Evolutionary conservation across 1,140 invertebrate genomes (phyloP).

Genomic region (Asobara japonica): DNA sequence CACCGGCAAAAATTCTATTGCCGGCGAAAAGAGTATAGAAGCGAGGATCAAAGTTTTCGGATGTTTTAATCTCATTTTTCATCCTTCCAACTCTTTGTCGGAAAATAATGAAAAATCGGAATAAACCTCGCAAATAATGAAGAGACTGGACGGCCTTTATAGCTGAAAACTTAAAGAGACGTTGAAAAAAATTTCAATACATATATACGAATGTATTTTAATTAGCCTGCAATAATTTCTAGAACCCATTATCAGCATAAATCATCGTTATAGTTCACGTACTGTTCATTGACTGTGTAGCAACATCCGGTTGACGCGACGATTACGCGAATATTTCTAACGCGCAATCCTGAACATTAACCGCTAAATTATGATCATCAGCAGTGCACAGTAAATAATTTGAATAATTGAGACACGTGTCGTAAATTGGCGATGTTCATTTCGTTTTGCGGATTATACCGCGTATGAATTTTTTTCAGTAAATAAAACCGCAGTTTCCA

Average conservation of each 20-base stretch:
- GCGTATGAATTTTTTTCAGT: not conserved
- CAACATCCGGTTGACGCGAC: not conserved
- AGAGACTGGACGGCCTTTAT: too few species aligned
- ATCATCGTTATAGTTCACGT: too few species aligned
- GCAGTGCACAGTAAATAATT: not conserved
- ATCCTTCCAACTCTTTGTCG: not conserved
- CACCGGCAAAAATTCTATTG: not conserved
- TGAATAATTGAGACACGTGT: not conserved
- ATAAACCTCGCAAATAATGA: not conserved
- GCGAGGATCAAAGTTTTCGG: not conserved
- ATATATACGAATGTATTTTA: too few species aligned
- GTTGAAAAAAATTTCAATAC: too few species aligned
- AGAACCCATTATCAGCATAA: too few species aligned
- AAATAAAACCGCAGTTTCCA: too few species aligned
- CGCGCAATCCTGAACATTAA: not conserved
- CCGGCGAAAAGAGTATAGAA: not conserved
- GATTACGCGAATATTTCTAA: not conserved
- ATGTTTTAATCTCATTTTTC: constrained; percentile 5
- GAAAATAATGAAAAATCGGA: not conserved
- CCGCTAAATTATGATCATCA: not conserved
- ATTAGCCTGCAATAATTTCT: too few species aligned
- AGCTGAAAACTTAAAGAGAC: too few species aligned
- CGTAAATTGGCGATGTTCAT: not conserved
- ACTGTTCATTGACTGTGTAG: too few species aligned
- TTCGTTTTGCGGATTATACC: not conserved